Conservation (phyloP, 2,113 vertebrate genomes). For the Macrotus californicus region DNA sequence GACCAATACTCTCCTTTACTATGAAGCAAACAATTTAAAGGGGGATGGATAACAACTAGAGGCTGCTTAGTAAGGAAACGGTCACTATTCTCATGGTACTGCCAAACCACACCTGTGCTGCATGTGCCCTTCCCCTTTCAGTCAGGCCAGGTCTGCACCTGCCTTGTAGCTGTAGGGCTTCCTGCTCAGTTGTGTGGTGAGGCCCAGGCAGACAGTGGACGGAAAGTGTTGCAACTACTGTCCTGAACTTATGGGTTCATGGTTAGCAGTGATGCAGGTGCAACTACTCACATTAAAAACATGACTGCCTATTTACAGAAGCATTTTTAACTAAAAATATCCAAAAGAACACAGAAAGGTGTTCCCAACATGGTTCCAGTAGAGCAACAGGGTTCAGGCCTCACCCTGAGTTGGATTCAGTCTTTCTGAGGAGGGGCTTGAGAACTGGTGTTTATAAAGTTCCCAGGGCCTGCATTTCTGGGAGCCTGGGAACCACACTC, state of each 20-base stretch:
- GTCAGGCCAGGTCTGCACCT: neutral
- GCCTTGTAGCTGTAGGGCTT: neutral
- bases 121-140: accelerated
- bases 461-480: neutral
- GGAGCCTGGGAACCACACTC: neutral
- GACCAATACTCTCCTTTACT: neutral
- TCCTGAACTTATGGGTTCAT: neutral
- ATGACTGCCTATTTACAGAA: neutral
- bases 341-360: neutral
- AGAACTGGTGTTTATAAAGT: neutral
- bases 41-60: neutral
- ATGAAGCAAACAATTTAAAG: neutral
- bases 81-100: neutral
- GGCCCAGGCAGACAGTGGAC: neutral
- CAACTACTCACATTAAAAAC: neutral
- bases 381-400: neutral
- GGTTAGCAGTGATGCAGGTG: neutral
- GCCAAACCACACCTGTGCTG: neutral
- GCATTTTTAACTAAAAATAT: neutral
- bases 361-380: neutral
- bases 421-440: neutral
- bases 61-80: neutral
- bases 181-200: neutral
- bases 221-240: neutral
- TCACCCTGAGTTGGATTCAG: neutral